Conservation (phyloP, 2,797 vertebrate species). For the Lophotriccus pileatus region DNA sequence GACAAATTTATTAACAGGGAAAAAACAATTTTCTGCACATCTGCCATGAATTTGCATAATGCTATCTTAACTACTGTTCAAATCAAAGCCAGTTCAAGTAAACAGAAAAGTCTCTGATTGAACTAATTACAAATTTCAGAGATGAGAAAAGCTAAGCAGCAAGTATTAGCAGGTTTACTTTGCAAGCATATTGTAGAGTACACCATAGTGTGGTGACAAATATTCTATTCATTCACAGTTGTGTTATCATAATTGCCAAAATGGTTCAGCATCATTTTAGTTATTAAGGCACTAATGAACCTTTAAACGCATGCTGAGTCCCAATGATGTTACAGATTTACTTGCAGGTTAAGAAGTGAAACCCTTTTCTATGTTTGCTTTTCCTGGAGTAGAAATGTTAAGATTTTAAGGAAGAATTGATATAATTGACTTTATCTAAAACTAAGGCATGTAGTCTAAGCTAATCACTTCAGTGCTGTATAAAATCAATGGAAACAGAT, state of each 20-base stretch:
- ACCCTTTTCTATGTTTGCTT: background rate
- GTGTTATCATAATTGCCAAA: slow-evolving; percentile 32
- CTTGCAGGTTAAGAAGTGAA: background rate
- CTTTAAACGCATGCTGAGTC: background rate
- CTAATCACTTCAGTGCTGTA: background rate
- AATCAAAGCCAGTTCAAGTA: slow-evolving; percentile 32
- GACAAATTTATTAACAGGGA: background rate
- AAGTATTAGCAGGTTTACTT: background rate
- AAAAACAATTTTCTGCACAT: background rate
- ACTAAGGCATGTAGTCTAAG: background rate
- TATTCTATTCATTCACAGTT: slow-evolving; percentile 9
- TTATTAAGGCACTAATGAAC: slow-evolving; percentile 43
- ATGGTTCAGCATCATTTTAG: slow-evolving; percentile 18
- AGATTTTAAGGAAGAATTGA: background rate
- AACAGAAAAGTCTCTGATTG: background rate
- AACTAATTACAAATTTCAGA: slow-evolving; percentile 25
- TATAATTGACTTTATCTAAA: background rate
- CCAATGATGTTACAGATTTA: background rate
- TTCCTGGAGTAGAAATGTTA: background rate
- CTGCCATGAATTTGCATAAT: background rate
- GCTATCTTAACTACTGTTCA: background rate
- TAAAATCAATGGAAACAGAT: background rate
- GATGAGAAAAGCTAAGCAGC: background rate
- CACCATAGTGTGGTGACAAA: background rate
- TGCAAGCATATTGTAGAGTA: background rate